These are phyloP conservation scores for Aphelocoma californica DNA, from an alignment of 2,797 vertebrate species.

Conservation along the genomic window DNA sequence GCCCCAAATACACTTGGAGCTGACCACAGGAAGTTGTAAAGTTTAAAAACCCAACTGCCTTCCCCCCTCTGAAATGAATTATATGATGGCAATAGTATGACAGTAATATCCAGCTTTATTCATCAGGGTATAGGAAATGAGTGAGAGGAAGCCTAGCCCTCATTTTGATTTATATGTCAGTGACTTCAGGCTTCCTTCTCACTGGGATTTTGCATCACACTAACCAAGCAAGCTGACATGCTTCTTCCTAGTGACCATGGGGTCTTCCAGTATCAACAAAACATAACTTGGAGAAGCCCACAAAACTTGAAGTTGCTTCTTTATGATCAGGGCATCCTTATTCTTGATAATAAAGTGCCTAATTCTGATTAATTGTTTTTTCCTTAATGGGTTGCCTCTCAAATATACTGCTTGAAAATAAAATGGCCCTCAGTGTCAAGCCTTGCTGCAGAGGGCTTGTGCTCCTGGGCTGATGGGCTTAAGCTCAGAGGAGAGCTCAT, in stretches of 20 bases:
- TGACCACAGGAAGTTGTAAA: background rate
- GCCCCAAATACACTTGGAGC: background rate
- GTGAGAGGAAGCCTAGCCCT: background rate
- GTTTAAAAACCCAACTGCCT: background rate
- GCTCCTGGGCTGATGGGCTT: background rate
- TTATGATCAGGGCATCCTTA: background rate
- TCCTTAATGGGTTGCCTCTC: background rate
- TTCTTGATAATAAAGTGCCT: background rate
- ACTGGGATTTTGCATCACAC: background rate
- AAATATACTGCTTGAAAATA: background rate
- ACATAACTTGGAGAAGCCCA: background rate
- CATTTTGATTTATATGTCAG: background rate
- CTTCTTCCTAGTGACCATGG: background rate
- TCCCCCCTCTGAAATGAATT: background rate
- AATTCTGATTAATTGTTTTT: background rate
- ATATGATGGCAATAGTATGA: background rate
- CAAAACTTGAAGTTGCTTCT: background rate
- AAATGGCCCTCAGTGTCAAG: background rate
- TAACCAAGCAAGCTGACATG: background rate
- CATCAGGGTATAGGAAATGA: background rate
- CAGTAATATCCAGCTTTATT: background rate
- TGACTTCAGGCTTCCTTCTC: background rate
- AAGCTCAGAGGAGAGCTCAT: background rate
- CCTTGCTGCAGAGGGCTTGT: background rate
- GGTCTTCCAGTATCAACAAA: background rate